These are phyloP conservation scores for Enoplosus armatus DNA, from an alignment of 2,797 vertebrate species.

Conservation along the genomic window DNA sequence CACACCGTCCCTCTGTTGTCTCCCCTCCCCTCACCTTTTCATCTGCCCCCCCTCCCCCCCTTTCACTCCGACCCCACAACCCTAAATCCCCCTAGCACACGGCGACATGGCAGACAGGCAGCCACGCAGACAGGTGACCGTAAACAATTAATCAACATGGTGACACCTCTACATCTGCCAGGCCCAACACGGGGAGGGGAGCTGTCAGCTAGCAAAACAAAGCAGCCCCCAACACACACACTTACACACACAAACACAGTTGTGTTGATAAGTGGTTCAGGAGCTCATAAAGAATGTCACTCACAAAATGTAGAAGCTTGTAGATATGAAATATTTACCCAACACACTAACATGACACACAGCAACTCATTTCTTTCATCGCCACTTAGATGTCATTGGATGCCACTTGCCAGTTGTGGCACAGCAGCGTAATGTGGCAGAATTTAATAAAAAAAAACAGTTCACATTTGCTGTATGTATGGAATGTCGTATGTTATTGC, in stretches of 20 bases:
- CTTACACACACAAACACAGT: slow-evolving; percentile 35
- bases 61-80: slow-evolving; percentile 73
- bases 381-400: slow-evolving; percentile 2
- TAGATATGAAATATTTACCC: slow-evolving; percentile 73
- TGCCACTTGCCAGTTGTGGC: slow-evolving; percentile 4
- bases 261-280: slow-evolving; percentile 38
- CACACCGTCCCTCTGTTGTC: slow-evolving; percentile 63
- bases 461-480: not conserved
- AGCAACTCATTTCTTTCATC: slow-evolving; percentile 12
- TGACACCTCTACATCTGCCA: slow-evolving; percentile 93
- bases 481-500: not conserved
- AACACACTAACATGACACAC: slow-evolving; percentile 45
- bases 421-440: slow-evolving; percentile 9
- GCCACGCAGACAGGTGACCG: slow-evolving; percentile 88
- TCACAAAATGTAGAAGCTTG: slow-evolving; percentile 55
- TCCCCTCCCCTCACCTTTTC: slow-evolving; percentile 74
- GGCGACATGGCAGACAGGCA: slow-evolving; percentile 84
- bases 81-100: slow-evolving; percentile 81
- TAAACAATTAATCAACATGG: slow-evolving; percentile 91
- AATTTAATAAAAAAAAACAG: slow-evolving; percentile 4
- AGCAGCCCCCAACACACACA: slow-evolving; percentile 73
- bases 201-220: slow-evolving; percentile 84
- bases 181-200: slow-evolving; percentile 83
- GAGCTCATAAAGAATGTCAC: slow-evolving; percentile 73
- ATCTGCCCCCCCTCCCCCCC: slow-evolving; percentile 36